phyloP scores from a whole-genome alignment of 2,888 invertebrate genomes.

The Cheilosia grossa region DNA sequence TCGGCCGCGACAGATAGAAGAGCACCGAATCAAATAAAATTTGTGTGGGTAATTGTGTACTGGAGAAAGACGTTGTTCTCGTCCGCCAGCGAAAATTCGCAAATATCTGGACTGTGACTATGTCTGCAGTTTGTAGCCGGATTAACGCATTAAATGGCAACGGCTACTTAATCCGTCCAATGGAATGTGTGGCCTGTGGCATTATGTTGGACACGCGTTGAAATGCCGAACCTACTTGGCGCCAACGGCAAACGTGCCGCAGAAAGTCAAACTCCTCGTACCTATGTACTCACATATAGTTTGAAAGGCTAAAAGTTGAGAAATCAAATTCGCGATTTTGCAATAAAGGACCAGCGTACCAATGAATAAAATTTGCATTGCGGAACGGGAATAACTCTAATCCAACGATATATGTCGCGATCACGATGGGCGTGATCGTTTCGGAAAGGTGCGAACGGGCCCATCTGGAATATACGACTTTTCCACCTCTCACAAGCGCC shows the following conservation, averaged over 20 bases:
- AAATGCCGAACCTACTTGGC: constrained; percentile 18
- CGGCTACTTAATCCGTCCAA: constrained; percentile 42
- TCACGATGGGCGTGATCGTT: no score
- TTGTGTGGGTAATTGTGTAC: not conserved
- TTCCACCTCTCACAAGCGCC: no score
- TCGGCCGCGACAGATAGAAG: constrained; percentile 14
- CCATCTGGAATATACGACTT: no score
- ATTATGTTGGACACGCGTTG: constrained; percentile 1
- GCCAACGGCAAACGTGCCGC: constrained; percentile 19
- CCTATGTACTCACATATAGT: no score
- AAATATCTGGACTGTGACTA: constrained; percentile 23
- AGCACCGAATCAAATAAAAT: constrained; percentile 28
- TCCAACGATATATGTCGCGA: no score
- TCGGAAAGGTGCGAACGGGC: no score
- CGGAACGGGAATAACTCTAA: no score
- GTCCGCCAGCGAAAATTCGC: not conserved
- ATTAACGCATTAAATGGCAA: constrained; percentile 54
- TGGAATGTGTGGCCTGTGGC: constrained; percentile 5
- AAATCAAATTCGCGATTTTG: constrained; percentile 14
- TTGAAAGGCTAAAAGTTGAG: no score
- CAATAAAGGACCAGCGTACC: no score
- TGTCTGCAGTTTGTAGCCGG: constrained; percentile 54
- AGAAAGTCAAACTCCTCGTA: not conserved
- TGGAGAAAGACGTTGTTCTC: constrained; percentile 8
- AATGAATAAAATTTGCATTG: no score